phyloP scores from a whole-genome alignment of 2,797 vertebrate genomes.

The Apogon hyalosoma region DNA sequence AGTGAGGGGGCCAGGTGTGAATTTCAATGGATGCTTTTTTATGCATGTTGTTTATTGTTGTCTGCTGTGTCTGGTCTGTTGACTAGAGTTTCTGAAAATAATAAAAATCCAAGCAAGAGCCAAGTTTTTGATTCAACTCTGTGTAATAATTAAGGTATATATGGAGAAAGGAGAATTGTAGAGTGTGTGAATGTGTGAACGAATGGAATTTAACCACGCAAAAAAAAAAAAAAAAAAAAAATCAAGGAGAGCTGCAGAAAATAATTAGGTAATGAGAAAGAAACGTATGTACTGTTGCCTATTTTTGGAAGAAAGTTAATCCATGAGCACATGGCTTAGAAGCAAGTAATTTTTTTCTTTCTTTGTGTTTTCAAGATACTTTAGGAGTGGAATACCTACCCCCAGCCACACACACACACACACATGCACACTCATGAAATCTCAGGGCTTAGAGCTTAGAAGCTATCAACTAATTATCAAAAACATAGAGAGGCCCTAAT shows the following conservation, averaged over 20 bases:
- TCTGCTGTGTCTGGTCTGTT: constrained; percentile 32
- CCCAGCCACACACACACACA: no score
- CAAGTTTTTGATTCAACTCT: constrained; percentile 18
- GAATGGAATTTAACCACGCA: no score
- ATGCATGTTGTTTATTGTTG: constrained; percentile 64
- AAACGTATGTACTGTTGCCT: constrained; percentile 49
- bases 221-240: background rate
- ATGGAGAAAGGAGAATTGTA: constrained; percentile 3
- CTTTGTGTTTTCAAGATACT: constrained; percentile 70
- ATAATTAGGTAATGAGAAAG: constrained; percentile 75
- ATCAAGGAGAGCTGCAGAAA: constrained; percentile 1
- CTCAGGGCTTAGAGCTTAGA: constrained; percentile 87
- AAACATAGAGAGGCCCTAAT: constrained; percentile 89
- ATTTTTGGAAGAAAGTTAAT: constrained; percentile 68
- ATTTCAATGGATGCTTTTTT: constrained; percentile 62
- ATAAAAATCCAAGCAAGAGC: constrained; percentile 13
- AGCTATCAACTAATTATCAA: constrained; percentile 94
- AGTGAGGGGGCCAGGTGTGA: constrained; percentile 54
- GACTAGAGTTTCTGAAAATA: constrained; percentile 15
- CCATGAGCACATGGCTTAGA: constrained; percentile 64
- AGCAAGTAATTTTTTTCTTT: constrained; percentile 44
- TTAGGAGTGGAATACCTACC: constrained; percentile 48
- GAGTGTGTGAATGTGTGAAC: no score
- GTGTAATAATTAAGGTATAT: background rate
- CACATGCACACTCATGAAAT: constrained; percentile 79